Percentiles rank a stretch among this genome's conserved stretches.
These are phyloP conservation scores for Goniozus legneri DNA, from an alignment of 1,140 invertebrate species.

Conservation along the genomic window DNA sequence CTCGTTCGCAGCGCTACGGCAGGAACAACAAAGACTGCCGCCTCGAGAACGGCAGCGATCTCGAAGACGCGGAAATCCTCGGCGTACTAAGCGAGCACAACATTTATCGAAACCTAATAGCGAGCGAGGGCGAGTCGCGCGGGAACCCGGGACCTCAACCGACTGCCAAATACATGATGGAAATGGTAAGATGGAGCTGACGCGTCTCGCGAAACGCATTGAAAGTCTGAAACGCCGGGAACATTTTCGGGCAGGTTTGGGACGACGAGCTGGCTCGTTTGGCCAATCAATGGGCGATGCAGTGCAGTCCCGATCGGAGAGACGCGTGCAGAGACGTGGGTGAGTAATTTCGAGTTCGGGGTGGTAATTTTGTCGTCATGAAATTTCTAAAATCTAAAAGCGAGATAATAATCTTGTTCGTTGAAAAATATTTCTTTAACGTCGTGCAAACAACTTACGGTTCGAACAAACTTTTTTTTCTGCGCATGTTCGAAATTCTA, in stretches of 20 bases:
- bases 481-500: too few relatives aligned
- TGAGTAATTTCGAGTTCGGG: too few relatives aligned
- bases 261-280: slow-evolving; percentile 60
- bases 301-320: slow-evolving; percentile 56
- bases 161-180: slow-evolving; percentile 55
- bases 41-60: background rate
- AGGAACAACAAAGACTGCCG: background rate
- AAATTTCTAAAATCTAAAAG: too few relatives aligned
- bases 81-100: slow-evolving; percentile 50
- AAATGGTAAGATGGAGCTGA: slow-evolving; percentile 54
- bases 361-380: too few relatives aligned
- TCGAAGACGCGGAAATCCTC: slow-evolving; percentile 19
- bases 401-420: too few relatives aligned
- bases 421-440: too few relatives aligned
- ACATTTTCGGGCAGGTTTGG: slow-evolving; percentile 53
- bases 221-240: slow-evolving; percentile 5
- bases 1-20: background rate
- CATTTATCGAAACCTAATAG: slow-evolving; percentile 49
- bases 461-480: too few relatives aligned
- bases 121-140: slow-evolving; percentile 47
- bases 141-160: slow-evolving; percentile 57
- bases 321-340: slow-evolving; percentile 58
- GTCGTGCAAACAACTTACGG: too few relatives aligned
- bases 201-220: slow-evolving; percentile 5
- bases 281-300: slow-evolving; percentile 61